These are phyloP conservation scores for Peromyscus maniculatus DNA, from an alignment of 2,113 vertebrate genomes.

Conservation along the genomic window DNA sequence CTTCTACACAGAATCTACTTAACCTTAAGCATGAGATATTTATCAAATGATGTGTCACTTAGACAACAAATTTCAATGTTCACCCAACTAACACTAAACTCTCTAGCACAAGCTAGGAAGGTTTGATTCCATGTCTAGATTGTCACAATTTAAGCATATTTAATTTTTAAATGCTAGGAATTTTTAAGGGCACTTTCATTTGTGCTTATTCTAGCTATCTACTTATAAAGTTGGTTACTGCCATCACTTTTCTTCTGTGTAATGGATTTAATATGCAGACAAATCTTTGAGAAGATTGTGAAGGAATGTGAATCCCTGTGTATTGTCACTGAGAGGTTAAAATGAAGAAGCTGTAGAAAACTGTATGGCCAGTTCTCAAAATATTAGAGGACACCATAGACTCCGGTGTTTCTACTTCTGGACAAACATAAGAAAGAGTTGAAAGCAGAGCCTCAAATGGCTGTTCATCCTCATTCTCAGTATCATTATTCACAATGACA, in stretches of 20 bases:
- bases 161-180: constrained; percentile 63
- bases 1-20: constrained; percentile 69
- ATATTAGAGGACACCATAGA: not conserved
- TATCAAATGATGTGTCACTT: constrained; percentile 67
- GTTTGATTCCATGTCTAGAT: not conserved
- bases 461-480: not conserved
- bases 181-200: constrained; percentile 38
- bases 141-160: constrained; percentile 54
- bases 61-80: constrained; percentile 54
- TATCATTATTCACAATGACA: not conserved
- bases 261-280: constrained; percentile 20
- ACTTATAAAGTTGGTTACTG: constrained; percentile 24
- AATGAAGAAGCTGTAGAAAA: not conserved
- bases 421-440: not conserved
- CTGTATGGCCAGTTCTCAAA: not conserved
- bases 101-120: constrained; percentile 29
- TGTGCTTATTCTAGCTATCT: constrained; percentile 31
- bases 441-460: not conserved
- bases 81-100: constrained; percentile 61
- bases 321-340: not conserved
- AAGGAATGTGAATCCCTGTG: not conserved
- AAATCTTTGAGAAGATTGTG: not conserved
- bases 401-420: not conserved
- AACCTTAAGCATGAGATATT: constrained; percentile 70
- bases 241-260: constrained; percentile 2